A percentile compares a stretch with the other conserved stretches of the same genome.
phyloP scores from a whole-genome alignment of 1,140 invertebrate species.

The Bombus huntii region DNA sequence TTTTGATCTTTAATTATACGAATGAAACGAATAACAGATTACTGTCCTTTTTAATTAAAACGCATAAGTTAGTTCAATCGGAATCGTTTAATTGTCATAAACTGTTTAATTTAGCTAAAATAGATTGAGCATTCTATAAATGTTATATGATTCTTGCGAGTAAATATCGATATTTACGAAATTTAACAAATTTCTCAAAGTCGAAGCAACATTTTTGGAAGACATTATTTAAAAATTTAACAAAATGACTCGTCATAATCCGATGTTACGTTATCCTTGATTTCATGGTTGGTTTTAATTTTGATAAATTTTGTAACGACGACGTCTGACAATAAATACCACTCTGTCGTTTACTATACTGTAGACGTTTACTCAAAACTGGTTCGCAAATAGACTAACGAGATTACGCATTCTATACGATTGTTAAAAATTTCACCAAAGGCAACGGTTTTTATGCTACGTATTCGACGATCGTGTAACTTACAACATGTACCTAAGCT shows the following conservation, averaged over 20 bases:
- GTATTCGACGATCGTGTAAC: not conserved
- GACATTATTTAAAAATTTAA: not conserved
- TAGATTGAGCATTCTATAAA: not conserved
- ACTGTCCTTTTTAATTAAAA: not conserved
- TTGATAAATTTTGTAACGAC: not conserved
- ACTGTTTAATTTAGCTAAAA: not conserved
- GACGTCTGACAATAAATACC: not conserved
- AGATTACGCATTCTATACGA: not conserved
- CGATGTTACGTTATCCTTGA: not conserved
- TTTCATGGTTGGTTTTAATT: not conserved
- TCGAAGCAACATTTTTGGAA: not conserved
- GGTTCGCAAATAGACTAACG: not conserved
- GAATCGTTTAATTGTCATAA: not conserved
- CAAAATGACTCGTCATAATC: not conserved
- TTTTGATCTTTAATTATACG: not conserved
- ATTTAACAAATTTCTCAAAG: not conserved
- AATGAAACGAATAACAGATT: not conserved
- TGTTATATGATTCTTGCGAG: not conserved
- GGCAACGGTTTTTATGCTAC: not conserved
- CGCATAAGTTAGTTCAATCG: not conserved
- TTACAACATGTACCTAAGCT: not conserved
- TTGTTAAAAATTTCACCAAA: not conserved
- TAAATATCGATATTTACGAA: not conserved
- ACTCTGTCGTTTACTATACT: not conserved
- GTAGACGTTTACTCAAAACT: not conserved